Conservation (phyloP, 1,140 invertebrate genomes). For the Drosophila yakuba region DNA sequence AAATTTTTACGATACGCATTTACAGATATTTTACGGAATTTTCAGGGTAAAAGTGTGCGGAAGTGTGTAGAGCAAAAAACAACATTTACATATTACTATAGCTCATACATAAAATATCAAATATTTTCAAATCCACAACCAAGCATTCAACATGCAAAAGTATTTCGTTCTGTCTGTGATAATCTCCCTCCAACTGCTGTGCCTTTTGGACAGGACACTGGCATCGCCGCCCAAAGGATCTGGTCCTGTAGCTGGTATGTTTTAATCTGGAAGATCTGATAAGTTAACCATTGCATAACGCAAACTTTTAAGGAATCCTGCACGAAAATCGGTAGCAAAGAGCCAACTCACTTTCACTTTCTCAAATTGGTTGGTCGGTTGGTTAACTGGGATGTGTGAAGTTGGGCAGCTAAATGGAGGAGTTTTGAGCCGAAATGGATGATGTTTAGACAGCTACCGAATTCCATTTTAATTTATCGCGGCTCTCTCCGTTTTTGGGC, state of each 20-base stretch:
- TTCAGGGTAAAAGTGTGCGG: constrained; percentile 59
- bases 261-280: not conserved
- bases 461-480: constrained; percentile 57
- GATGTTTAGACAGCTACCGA: constrained; percentile 49
- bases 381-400: constrained; percentile 15
- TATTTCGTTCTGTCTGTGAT: constrained; percentile 80
- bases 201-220: constrained; percentile 62
- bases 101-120: constrained; percentile 11
- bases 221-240: constrained; percentile 59
- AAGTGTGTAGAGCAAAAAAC: constrained; percentile 43
- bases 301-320: constrained; percentile 22
- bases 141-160: constrained; percentile 70
- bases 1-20: constrained; percentile 33
- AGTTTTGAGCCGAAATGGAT: constrained; percentile 29
- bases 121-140: constrained; percentile 1
- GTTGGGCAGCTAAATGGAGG: constrained; percentile 27
- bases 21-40: constrained; percentile 43
- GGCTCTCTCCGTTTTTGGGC: constrained; percentile 40
- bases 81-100: not conserved
- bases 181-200: constrained; percentile 70
- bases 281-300: constrained; percentile 31
- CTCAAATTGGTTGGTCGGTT: constrained; percentile 29
- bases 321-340: constrained; percentile 9
- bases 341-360: constrained; percentile 69
- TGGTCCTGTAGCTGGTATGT: constrained; percentile 70